Evolutionary conservation across 2,888 invertebrate genomes (phyloP).

Genomic region (Caenorhabditis sulstoni): DNA sequence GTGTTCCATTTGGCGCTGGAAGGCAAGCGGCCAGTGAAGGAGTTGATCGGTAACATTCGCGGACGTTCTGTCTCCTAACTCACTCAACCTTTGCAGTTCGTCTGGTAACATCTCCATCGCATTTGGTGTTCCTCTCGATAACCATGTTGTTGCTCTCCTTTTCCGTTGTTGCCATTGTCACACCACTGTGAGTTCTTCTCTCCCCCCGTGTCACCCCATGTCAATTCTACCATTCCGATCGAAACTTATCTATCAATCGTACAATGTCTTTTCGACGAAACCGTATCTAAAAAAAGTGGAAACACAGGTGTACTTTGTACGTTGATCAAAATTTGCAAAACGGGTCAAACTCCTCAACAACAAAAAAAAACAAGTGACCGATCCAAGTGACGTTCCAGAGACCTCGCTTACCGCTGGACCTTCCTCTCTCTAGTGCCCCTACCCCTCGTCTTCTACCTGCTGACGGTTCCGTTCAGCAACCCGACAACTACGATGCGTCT

Average conservation of each 20-base stretch:
- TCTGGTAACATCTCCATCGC: conserved; percentile 58
- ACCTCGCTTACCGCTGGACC: conserved; percentile 28
- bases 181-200: conserved; percentile 54
- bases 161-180: conserved; percentile 59
- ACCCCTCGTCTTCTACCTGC: conserved; percentile 71
- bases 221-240: neutral
- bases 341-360: neutral
- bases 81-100: conserved; percentile 44
- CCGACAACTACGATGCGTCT: conserved; percentile 64
- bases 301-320: too few species aligned
- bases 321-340: too few species aligned
- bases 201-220: neutral
- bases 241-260: too few species aligned
- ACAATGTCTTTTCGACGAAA: too few species aligned
- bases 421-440: conserved; percentile 65
- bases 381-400: conserved; percentile 32
- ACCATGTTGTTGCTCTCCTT: conserved; percentile 67
- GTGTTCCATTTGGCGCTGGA: conserved; percentile 72
- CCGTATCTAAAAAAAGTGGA: too few species aligned
- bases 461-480: conserved; percentile 72
- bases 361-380: neutral
- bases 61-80: neutral
- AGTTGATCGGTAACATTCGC: conserved; percentile 60
- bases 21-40: conserved; percentile 65
- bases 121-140: conserved; percentile 63